phyloP scores from a whole-genome alignment of 2,113 vertebrate species.

The Microtus pennsylvanicus region DNA sequence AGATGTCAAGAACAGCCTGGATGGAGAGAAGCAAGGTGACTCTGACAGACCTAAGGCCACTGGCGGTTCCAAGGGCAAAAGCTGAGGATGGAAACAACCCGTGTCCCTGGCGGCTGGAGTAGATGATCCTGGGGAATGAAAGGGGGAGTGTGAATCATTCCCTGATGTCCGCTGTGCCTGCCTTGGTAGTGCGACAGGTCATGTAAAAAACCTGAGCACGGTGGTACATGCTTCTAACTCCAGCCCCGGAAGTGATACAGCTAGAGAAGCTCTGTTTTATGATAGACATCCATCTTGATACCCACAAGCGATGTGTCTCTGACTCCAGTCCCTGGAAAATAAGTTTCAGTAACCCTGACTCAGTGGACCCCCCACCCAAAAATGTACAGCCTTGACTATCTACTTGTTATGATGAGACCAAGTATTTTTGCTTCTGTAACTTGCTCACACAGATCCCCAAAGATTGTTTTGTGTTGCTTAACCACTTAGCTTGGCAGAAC shows the following conservation, averaged over 20 bases:
- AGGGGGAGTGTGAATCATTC: not conserved
- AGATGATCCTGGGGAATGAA: not conserved
- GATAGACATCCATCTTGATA: not conserved
- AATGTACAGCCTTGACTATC: not conserved
- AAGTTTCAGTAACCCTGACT: not conserved
- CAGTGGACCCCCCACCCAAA: not conserved
- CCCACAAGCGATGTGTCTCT: not conserved
- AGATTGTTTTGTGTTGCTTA: not conserved
- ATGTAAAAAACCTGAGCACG: too few relatives aligned
- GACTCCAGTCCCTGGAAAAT: not conserved
- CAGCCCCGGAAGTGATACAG: not conserved
- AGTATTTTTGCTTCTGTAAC: not conserved
- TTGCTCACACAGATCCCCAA: not conserved
- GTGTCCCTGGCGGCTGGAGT: not conserved
- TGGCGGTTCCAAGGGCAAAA: conserved; percentile 7
- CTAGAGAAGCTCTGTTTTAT: not conserved
- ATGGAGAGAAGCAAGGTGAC: conserved; percentile 18
- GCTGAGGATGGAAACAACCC: not conserved
- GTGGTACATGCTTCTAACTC: not conserved
- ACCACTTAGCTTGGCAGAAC: not conserved
- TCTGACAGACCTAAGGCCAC: conserved; percentile 49
- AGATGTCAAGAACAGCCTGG: conserved; percentile 74
- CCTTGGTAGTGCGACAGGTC: too few relatives aligned
- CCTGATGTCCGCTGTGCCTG: not conserved
- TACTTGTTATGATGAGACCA: not conserved